A percentile compares a stretch with the other conserved stretches of the same genome.
These are phyloP conservation scores for Macrotus californicus DNA, from an alignment of 2,113 vertebrate species.

Conservation along the genomic window DNA sequence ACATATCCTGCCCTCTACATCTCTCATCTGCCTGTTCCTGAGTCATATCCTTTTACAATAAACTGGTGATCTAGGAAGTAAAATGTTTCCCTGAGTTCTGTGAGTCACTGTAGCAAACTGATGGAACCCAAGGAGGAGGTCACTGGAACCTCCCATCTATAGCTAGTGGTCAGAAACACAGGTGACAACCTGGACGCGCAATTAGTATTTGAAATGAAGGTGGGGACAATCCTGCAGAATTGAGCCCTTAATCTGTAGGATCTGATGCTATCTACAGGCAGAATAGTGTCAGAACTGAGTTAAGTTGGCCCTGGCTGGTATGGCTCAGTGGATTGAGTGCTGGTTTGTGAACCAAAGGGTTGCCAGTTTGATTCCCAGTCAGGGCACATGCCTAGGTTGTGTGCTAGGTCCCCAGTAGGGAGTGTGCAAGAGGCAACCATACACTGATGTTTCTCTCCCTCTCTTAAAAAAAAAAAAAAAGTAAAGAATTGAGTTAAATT, in stretches of 20 bases:
- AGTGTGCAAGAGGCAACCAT: too few species aligned
- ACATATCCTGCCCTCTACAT: not conserved
- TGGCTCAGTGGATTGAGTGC: too few species aligned
- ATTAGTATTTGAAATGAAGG: not conserved
- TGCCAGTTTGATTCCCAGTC: too few species aligned
- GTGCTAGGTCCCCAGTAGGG: too few species aligned
- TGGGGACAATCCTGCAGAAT: not conserved
- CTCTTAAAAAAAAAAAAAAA: too few species aligned
- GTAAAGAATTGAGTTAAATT: not conserved
- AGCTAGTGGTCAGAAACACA: not conserved
- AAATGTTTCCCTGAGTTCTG: not conserved
- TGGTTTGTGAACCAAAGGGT: too few species aligned
- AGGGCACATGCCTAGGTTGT: too few species aligned
- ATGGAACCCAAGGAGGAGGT: too few species aligned
- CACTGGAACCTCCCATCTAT: too few species aligned
- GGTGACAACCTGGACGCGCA: not conserved
- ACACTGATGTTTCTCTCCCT: too few species aligned
- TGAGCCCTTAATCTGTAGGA: not conserved
- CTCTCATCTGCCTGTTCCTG: not conserved
- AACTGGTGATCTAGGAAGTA: not conserved
- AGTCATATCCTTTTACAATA: not conserved
- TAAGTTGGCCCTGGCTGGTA: not conserved
- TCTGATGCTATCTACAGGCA: not conserved
- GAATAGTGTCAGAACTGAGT: not conserved
- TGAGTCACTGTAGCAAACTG: not conserved